Base-by-base conservation (phyloP, 2,113 vertebrate species). In the Odocoileus virginianus region DNA sequence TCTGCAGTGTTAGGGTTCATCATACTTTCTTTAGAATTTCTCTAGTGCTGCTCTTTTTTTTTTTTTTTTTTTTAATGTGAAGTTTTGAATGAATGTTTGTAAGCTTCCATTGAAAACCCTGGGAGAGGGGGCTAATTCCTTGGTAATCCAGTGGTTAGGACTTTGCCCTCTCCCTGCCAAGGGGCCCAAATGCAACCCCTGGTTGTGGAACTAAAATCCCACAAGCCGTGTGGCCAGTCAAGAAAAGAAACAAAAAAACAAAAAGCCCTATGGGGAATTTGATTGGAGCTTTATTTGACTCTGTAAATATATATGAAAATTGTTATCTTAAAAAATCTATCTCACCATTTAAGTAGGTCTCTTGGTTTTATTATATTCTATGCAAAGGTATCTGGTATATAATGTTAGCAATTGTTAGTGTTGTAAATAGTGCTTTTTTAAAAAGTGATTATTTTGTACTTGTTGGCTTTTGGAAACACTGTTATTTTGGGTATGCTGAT, bases 201-300 rank as follows among this genome's bases (percentile, higher is more conserved):
- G 78, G 17, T 52, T 81, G 30, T 17, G 0, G 47, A n/a, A 81
- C 10, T 81, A 21, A 81, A 50, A 52, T 52, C 47, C 47, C 9
- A 52, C 10, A 52, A 81, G 45, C 47, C 47, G 6, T 33, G 78
- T 12, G 47, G 47, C 17, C 78, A 79, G 45, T 79, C 14, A 52
- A 33, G 50, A 28, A 33, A 50, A 79, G 28, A 33, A 52, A 33
- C 28, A 33, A 61, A 78, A 21, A 50, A 81, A 28, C 40, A 78
- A 78, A 78, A 81, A 52, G 47, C 47, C 30, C 47, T 52, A 50
- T 81, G 47, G 28, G 60, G 21, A 78, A 94, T 54, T 94, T 87
- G 21, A 57, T 87, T 87, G 21, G 25, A 33, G 88, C 57, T 91
- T 96, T 96, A 45, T n/a, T 91, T 94, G 55, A 89, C 93, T 91